Evolutionary conservation across 2,888 invertebrate genomes (phyloP).

Genomic region (Cotesia congregata): DNA sequence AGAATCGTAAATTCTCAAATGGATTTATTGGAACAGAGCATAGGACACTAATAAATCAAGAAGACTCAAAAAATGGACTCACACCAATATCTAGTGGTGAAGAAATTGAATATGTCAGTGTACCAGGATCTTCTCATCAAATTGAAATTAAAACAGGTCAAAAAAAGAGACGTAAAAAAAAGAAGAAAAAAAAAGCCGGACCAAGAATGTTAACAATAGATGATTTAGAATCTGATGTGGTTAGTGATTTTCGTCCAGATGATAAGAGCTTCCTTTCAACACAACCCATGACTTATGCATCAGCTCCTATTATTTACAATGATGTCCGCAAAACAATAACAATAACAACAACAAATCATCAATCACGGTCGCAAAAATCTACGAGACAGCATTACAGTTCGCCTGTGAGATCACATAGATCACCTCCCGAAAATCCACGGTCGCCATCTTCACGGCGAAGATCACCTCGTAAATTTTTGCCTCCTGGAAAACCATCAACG

Average conservation of each 20-base stretch:
- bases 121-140: slow-evolving; percentile 54
- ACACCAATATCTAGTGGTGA: slow-evolving; percentile 67
- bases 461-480: slow-evolving; percentile 27
- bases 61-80: slow-evolving; percentile 62
- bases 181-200: slow-evolving; percentile 57
- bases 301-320: neutral
- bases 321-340: neutral
- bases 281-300: slow-evolving; percentile 2
- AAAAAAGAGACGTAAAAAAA: slow-evolving; percentile 54
- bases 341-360: neutral
- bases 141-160: slow-evolving; percentile 33
- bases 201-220: slow-evolving; percentile 44
- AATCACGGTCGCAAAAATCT: slow-evolving; percentile 36
- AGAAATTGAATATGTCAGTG: slow-evolving; percentile 65
- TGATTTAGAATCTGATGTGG: slow-evolving; percentile 48
- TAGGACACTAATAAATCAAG: slow-evolving; percentile 54
- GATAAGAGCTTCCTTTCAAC: slow-evolving; percentile 42
- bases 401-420: slow-evolving; percentile 26
- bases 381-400: slow-evolving; percentile 12
- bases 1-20: slow-evolving; percentile 62
- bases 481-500: slow-evolving; percentile 41
- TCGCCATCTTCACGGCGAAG: slow-evolving; percentile 43
- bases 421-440: slow-evolving; percentile 30
- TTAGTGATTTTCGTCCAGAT: slow-evolving; percentile 40
- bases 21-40: slow-evolving; percentile 52